Conservation (phyloP, 30 jellyfish, hydroid and myxozoan species). For the Sanderia malayensis region DNA sequence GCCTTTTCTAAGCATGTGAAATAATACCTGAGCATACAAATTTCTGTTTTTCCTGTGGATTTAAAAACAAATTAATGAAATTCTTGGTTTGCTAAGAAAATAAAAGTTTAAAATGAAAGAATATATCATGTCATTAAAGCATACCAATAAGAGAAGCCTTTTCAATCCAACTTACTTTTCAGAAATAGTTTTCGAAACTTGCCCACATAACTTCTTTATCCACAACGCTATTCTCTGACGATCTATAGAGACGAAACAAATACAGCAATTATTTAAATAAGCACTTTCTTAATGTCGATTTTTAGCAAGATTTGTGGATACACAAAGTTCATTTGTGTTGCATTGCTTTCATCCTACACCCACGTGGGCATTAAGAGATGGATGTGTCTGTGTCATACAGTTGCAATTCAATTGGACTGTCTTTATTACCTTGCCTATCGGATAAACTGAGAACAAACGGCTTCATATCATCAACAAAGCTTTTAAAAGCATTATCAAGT, state of each 20-base stretch:
- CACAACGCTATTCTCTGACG: constrained; percentile 63
- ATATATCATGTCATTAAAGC: too few relatives aligned
- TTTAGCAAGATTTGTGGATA: too few relatives aligned
- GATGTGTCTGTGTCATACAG: too few relatives aligned
- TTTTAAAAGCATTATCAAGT: constrained; percentile 59
- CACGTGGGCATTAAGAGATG: too few relatives aligned
- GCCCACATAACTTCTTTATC: constrained; percentile 79
- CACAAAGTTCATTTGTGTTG: too few relatives aligned
- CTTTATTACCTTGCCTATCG: constrained; percentile 33
- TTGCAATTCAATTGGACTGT: background rate
- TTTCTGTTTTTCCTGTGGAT: constrained; percentile 91
- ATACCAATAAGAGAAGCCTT: background rate
- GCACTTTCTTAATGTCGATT: too few relatives aligned
- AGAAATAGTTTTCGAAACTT: constrained; percentile 16
- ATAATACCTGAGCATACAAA: constrained; percentile 77
- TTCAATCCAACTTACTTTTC: constrained; percentile 17
- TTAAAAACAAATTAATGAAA: too few relatives aligned
- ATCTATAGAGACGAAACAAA: constrained; percentile 37
- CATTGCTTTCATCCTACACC: too few relatives aligned
- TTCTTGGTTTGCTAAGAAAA: too few relatives aligned
- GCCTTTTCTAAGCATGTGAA: constrained; percentile 65
- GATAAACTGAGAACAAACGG: constrained; percentile 68
- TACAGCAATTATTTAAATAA: too few relatives aligned
- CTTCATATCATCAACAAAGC: constrained; percentile 61
- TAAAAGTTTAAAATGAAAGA: too few relatives aligned